Conservation (phyloP, 2,113 vertebrate genomes). For the Barnardius zonarius region DNA sequence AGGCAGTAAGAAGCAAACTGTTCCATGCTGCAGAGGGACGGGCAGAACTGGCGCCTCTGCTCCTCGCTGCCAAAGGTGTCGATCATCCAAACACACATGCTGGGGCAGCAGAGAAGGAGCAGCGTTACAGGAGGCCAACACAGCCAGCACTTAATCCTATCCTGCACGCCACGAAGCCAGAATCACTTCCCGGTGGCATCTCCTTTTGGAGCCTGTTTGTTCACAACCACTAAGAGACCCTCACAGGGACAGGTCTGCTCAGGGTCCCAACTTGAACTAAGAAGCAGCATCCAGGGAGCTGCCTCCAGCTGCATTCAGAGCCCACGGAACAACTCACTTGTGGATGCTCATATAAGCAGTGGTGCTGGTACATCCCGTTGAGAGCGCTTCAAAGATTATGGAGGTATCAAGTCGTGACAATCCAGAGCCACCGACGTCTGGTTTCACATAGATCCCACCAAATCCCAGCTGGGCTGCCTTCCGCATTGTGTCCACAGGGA, state of each 20-base stretch:
- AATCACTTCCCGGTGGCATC: slow-evolving; percentile 3
- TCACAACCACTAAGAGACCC: not conserved
- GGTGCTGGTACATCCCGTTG: slow-evolving; percentile 94
- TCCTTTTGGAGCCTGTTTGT: not conserved
- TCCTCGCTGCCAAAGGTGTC: slow-evolving; percentile 88
- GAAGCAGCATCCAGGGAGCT: not conserved
- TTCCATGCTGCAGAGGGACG: slow-evolving; percentile 89
- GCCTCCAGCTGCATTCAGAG: not conserved
- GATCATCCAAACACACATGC: slow-evolving; percentile 98
- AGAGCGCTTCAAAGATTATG: slow-evolving; percentile 94
- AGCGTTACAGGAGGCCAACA: not conserved
- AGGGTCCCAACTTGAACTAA: not conserved
- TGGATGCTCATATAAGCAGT: slow-evolving; percentile 98
- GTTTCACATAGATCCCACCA: slow-evolving; percentile 87
- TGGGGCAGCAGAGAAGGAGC: slow-evolving; percentile 58
- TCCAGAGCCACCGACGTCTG: slow-evolving; percentile 92
- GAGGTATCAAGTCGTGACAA: slow-evolving; percentile 91
- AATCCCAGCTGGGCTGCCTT: slow-evolving; percentile 93
- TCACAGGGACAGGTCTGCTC: accelerated
- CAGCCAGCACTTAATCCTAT: slow-evolving; percentile 1
- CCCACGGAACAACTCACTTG: slow-evolving; percentile 80
- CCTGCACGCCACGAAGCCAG: not conserved
- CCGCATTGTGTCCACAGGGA: slow-evolving; percentile 87
- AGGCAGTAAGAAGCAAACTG: slow-evolving; percentile 95
- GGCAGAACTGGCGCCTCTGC: slow-evolving; percentile 87